Conservation (phyloP, 2,888 invertebrate genomes). For the Lymantria monacha region DNA sequence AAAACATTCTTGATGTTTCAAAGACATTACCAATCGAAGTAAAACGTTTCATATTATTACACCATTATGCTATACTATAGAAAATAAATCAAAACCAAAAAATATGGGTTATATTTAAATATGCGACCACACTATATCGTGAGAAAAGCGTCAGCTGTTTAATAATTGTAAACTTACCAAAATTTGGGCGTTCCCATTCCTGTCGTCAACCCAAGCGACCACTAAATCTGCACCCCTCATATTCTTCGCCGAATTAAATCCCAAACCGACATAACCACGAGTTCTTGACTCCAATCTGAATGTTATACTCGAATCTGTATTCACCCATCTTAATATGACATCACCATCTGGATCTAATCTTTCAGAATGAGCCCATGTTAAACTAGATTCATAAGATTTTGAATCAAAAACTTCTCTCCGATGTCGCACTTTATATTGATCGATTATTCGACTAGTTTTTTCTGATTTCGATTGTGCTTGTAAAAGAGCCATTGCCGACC, state of each 20-base stretch:
- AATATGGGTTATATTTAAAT: not conserved
- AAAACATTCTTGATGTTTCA: too few species aligned
- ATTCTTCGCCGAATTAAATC: slow-evolving; percentile 90
- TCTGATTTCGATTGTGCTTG: slow-evolving; percentile 61
- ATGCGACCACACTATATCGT: slow-evolving; percentile 29
- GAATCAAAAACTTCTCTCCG: slow-evolving; percentile 71
- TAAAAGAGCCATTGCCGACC: slow-evolving; percentile 50
- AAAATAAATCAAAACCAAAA: not conserved
- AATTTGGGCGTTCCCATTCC: slow-evolving; percentile 85
- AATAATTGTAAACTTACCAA: slow-evolving; percentile 84
- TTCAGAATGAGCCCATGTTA: slow-evolving; percentile 83
- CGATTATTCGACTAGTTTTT: slow-evolving; percentile 65
- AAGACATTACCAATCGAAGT: too few species aligned
- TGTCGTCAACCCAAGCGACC: slow-evolving; percentile 93
- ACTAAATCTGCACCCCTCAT: slow-evolving; percentile 93
- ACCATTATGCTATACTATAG: not conserved
- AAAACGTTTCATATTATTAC: slow-evolving; percentile 4
- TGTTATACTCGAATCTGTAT: slow-evolving; percentile 89
- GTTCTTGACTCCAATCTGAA: slow-evolving; percentile 93
- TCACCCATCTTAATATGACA: slow-evolving; percentile 86
- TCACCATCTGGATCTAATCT: slow-evolving; percentile 80
- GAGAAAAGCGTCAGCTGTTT: slow-evolving; percentile 47
- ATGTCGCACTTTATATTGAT: slow-evolving; percentile 62
- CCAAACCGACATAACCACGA: slow-evolving; percentile 93
- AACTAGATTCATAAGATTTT: slow-evolving; percentile 67